Evolutionary conservation across 2,113 vertebrate genomes (phyloP).

Genomic region (Tympanuchus pallidicinctus): DNA sequence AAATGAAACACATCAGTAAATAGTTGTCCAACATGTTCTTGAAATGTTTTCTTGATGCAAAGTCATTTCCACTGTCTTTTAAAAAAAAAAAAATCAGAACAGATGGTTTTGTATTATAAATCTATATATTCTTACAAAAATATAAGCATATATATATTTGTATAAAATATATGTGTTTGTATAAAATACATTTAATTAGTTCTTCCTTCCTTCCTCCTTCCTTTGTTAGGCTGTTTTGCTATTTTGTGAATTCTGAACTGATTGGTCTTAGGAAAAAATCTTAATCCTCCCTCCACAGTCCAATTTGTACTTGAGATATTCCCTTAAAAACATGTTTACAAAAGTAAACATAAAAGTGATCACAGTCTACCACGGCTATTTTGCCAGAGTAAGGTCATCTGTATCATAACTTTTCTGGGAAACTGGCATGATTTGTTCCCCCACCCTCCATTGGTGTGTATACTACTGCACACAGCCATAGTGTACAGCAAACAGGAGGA

Average conservation of each 20-base stretch:
- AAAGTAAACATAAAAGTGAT: neutral
- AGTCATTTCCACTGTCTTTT: neutral
- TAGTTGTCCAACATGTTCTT: neutral
- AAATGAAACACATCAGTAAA: neutral
- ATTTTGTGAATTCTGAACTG: neutral
- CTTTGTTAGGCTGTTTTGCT: neutral
- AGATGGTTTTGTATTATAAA: neutral
- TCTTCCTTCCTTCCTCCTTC: neutral
- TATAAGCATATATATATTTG: too few relatives aligned
- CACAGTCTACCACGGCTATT: neutral
- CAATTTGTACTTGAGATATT: neutral
- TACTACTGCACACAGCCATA: neutral
- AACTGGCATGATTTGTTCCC: rapidly evolving
- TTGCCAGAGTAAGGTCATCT: neutral
- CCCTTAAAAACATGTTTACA: neutral
- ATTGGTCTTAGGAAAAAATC: neutral
- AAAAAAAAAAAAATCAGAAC: neutral
- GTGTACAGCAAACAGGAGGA: neutral
- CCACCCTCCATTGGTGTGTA: neutral
- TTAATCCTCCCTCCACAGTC: neutral
- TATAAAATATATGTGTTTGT: neutral
- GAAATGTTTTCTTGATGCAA: neutral
- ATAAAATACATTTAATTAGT: neutral
- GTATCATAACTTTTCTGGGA: neutral
- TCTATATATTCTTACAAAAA: too few relatives aligned